Conservation (phyloP, 2,888 invertebrate species). For the Ectropis crepuscularia region DNA sequence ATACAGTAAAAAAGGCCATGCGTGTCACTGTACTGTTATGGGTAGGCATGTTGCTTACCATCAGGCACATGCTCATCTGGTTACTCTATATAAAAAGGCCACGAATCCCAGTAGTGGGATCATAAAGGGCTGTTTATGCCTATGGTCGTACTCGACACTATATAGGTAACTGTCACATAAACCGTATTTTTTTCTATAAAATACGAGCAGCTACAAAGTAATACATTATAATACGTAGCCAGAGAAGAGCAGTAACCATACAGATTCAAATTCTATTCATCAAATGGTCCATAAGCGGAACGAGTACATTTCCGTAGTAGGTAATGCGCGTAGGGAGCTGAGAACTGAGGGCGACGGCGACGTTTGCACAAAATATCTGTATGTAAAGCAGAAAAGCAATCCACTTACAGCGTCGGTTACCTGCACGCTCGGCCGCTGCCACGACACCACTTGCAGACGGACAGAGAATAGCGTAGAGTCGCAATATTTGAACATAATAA, state of each 20-base stretch:
- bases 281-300: conserved; percentile 24
- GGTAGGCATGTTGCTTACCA: too few species aligned
- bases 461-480: conserved; percentile 52
- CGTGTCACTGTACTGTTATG: too few species aligned
- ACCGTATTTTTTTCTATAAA: too few species aligned
- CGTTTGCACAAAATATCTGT: conserved; percentile 81
- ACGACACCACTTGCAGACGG: conserved; percentile 54
- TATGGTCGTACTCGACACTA: too few species aligned
- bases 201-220: background rate
- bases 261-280: conserved; percentile 20
- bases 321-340: conserved; percentile 12
- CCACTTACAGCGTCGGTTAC: conserved; percentile 81
- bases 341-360: conserved; percentile 41
- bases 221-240: background rate
- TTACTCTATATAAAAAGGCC: too few species aligned
- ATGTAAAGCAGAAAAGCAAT: conserved; percentile 83
- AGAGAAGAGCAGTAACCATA: conserved; percentile 3
- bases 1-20: too few species aligned
- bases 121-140: too few species aligned
- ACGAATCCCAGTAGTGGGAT: too few species aligned
- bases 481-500: conserved; percentile 3
- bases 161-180: too few species aligned
- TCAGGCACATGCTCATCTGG: too few species aligned
- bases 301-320: conserved; percentile 25
- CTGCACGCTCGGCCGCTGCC: conserved; percentile 77